Evolutionary conservation across 2,113 vertebrate species (phyloP), one percentile per base, ranked within the genome.

Genomic region (Tylochromis polylepis): DNA sequence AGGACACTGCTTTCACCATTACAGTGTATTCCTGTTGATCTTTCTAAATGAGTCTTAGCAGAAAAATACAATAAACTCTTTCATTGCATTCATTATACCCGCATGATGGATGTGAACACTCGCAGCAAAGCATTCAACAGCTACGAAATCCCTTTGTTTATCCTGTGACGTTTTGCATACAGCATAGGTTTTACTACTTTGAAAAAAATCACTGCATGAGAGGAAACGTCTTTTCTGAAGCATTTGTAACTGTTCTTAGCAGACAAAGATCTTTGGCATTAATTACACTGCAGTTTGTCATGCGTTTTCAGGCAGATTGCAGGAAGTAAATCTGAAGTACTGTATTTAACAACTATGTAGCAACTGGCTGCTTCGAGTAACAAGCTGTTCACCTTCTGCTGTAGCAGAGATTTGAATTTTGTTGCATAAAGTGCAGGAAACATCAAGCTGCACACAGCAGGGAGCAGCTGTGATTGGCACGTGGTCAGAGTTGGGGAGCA

Each of bases 81-180:
- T 46, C 65, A 43, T 43, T 70, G 12, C 38, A 27, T 41, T 67
- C 5, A 67, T 67, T 67, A 41, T 67, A 67, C n/a, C 36, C 36
- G 41, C 36, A 41, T 41, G 62, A 67, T 67, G 62, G 62, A 67
- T 67, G 11, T 22, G 62, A 67, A 67, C 36, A 1, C 15, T 5
- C 3, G 0, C n/a, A 22, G n/a, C 11, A 41, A 67, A 41, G 34
- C 36, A 38, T 22, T 41, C 62, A 41, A 67, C n/a, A 22, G 36
- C 62, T 41, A 22, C 22, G 62, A 67, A 36, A 41, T 41, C 62
- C 34, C 4, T 67, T 67, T 67, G 11, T 22, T 1, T 41, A 22
- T 22, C 0, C 36, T 41, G 36, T 67, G 62, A 15, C 0, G 36
- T 41, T 67, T 41, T 41, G 36, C n/a, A 67, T 67, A 0, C 36